Conservation (phyloP, 2,888 invertebrate species). For the Rhamphomyia laevipes region DNA sequence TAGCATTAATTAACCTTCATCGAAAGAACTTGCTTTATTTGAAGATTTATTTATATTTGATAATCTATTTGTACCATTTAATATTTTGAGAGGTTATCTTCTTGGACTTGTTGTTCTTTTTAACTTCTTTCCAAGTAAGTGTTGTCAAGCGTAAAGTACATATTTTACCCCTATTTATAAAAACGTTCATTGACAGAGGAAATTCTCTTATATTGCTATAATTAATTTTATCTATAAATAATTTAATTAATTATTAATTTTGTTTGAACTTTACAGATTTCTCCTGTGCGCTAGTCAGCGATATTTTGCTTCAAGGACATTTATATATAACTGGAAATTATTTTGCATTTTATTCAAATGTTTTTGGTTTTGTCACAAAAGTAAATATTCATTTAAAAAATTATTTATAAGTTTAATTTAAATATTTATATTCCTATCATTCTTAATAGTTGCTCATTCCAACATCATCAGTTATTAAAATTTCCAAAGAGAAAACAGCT, state of each 20-base stretch:
- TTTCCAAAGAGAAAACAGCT: conserved; percentile 88
- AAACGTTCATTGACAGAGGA: too few relatives aligned
- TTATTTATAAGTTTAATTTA: conserved; percentile 22
- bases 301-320: conserved; percentile 85
- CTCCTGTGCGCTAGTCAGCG: conserved; percentile 84
- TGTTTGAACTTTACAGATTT: conserved; percentile 66
- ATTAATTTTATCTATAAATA: too few relatives aligned
- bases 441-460: conserved; percentile 66
- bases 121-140: too few relatives aligned
- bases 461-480: conserved; percentile 68
- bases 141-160: too few relatives aligned
- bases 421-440: conserved; percentile 13
- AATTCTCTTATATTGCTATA: too few relatives aligned
- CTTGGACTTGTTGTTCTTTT: too few relatives aligned
- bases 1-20: too few relatives aligned
- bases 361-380: conserved; percentile 89
- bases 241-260: conserved; percentile 10
- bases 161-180: too few relatives aligned
- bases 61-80: too few relatives aligned
- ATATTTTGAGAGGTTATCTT: too few relatives aligned
- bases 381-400: conserved; percentile 44
- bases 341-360: conserved; percentile 93
- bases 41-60: too few relatives aligned
- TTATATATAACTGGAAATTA: conserved; percentile 89
- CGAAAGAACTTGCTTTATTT: too few relatives aligned